Base-by-base conservation (phyloP, 2,888 invertebrate genomes). In the Drosophila hamatofila region DNA sequence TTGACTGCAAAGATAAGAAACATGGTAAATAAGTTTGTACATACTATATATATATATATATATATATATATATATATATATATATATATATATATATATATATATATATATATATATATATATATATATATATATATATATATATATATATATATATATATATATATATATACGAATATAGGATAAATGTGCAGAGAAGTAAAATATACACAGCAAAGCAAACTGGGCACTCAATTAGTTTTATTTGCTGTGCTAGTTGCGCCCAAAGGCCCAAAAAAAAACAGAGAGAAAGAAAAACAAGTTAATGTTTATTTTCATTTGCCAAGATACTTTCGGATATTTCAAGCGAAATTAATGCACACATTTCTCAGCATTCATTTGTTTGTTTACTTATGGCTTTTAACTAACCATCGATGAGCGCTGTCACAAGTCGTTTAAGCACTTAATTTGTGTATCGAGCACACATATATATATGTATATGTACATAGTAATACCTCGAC, bases 141-240 rank as follows among this genome's bases (percentile, higher is more conserved):
- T n/a, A 44, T 18, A 41, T 9, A n/a, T 18, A 23, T 14, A 23
- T 5, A 44, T 23, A 7, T 46, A 46, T 16, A 46, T 42, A 12
- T n/a, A 48, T 39, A 66, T 4, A 56, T 12, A 60, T 16, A 42
- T 8, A 9, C 9, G 7, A 30, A 16, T 9, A 12, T 52, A 52
- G 35, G 3, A 25, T 54, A 25, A 30, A 60, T 52, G 12, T 21
- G 21, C 14, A 33, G 12, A 3, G 8, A 55, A 21, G 37, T 6
- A 35, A 25, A 37, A 44, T 11, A 42, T 41, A 68, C 21, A 63
- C 23, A 54, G 49, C 48, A 33, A 42, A 58, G 16, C 33, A 16
- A 33, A 25, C 54, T 25, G 33, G 60, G 72, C 73, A 81, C 87
- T 72, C 84, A 89, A 86, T 88, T 86, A 89, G 87, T 83, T 85